These are phyloP conservation scores for Pan paniscus DNA, from an alignment of 2,113 vertebrate genomes.

Conservation along the genomic window DNA sequence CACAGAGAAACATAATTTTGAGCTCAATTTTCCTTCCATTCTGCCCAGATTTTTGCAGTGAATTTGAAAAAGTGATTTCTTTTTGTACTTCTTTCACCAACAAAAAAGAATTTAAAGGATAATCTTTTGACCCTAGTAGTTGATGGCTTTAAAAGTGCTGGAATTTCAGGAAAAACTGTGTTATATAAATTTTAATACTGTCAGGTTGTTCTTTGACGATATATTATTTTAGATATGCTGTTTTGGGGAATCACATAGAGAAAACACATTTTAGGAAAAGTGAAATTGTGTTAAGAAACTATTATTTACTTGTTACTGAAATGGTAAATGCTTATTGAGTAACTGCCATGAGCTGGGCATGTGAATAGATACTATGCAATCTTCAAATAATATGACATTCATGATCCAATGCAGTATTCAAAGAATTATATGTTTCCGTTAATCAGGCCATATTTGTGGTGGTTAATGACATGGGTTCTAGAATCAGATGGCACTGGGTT, in stretches of 20 bases:
- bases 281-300: background rate
- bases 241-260: background rate
- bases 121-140: background rate
- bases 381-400: background rate
- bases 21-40: background rate
- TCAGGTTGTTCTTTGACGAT: background rate
- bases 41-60: background rate
- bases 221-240: background rate
- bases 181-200: background rate
- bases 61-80: background rate
- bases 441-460: background rate
- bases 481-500: background rate
- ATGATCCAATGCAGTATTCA: background rate
- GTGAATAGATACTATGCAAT: background rate
- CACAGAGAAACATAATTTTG: background rate
- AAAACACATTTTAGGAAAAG: conserved; percentile 16
- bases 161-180: background rate
- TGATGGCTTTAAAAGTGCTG: background rate
- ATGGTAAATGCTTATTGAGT: background rate
- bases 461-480: background rate
- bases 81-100: background rate
- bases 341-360: background rate
- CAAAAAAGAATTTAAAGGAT: background rate
- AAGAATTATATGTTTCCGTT: background rate
- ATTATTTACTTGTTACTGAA: background rate